Conservation (phyloP, 1,140 invertebrate genomes). For the Pentalonia nigronervosa region DNA sequence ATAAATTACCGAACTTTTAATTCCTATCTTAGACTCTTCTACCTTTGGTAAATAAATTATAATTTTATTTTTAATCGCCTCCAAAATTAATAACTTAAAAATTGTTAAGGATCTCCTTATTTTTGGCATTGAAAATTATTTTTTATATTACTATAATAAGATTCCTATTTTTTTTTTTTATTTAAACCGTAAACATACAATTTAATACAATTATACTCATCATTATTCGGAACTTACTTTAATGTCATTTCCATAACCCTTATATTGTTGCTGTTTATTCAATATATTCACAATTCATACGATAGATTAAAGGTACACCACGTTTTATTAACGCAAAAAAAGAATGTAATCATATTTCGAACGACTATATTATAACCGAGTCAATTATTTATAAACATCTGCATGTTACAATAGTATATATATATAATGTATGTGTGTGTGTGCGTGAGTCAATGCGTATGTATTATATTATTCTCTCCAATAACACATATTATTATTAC, state of each 20-base stretch:
- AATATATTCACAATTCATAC: too few relatives aligned
- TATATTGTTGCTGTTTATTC: too few relatives aligned
- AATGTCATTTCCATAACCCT: too few relatives aligned
- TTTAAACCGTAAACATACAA: background rate
- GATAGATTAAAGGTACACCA: too few relatives aligned
- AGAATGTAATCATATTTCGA: background rate
- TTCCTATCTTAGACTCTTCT: background rate
- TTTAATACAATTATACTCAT: too few relatives aligned
- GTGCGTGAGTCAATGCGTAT: too few relatives aligned
- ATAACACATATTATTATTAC: background rate
- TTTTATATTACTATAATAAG: too few relatives aligned
- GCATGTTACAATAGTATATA: background rate
- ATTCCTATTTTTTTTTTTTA: too few relatives aligned
- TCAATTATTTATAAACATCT: slow-evolving; percentile 11
- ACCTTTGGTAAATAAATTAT: background rate
- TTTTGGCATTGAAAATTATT: background rate
- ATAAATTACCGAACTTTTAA: background rate
- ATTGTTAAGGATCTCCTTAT: background rate
- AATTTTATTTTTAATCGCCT: background rate
- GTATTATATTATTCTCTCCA: background rate
- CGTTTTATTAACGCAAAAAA: background rate
- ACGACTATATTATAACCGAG: background rate
- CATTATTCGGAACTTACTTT: too few relatives aligned
- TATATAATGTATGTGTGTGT: background rate
- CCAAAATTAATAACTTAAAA: background rate